Evolutionary conservation across 2,888 invertebrate species (phyloP), one percentile per base, ranked within the genome.

Genomic region (Ecliptopera silaceata): DNA sequence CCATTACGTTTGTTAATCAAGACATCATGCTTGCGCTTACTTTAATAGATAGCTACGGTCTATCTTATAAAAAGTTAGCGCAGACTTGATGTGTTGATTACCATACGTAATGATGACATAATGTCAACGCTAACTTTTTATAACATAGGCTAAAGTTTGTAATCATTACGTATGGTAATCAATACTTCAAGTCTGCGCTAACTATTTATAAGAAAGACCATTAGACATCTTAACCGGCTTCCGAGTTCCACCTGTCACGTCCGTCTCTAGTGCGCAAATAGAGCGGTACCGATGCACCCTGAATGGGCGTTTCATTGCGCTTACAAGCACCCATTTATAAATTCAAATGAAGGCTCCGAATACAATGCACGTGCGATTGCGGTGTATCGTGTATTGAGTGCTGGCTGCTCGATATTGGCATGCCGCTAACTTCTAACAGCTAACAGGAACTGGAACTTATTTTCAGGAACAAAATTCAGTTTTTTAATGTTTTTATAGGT

Each of bases 321-420:
- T 76, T 72, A 71, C 79, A 81, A 79, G 80, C 79, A 74, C 77
- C 70, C 78, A 75, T 82, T 82, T 81, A 81, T 79, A 78, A 72
- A 84, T 82, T 79, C 75, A 81, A 80, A 82, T 80, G 78, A 75
- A 76, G 71, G 65, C 58, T 56, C 55, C 63, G 60, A 61, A 64
- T 66, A 66, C 58, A 62, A 61, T 62, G 54, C 56, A 36, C 47
- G 39, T 43, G 50, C 32, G 44, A 10, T 44, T 56, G 55, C 45
- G 39, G 56, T 53, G 49, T 46, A 39, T 47, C 43, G 44, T 46
- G 46, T 56, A 46, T 49, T 32, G 32, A 43, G 38, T 44, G 29
- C 51, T 20, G 42, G 29, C 51, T 20, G 42, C 49, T 54, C 54
- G 51, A 60, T 59, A 60, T 48, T 47, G 42, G 39, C 43, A 42